phyloP scores from a whole-genome alignment of 2,797 vertebrate species.

The Acrossocheilus fasciatus region DNA sequence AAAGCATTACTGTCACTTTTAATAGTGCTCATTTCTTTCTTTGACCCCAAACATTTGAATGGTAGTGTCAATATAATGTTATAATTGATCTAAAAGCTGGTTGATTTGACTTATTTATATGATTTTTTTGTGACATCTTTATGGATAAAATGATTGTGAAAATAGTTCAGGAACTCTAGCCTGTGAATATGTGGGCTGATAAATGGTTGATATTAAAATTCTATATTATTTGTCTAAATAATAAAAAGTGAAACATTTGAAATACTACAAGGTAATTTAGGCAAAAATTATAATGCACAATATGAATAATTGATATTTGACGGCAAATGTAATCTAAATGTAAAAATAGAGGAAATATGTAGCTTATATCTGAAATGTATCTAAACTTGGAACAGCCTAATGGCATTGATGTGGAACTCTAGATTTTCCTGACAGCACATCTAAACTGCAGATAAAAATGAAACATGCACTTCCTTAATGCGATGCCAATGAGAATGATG shows the following conservation, averaged over 20 bases:
- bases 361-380: background rate
- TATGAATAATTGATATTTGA: background rate
- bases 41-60: background rate
- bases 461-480: conserved; percentile 1
- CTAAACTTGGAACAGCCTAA: background rate
- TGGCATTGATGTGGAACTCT: background rate
- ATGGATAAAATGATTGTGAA: background rate
- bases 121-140: background rate
- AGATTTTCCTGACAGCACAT: conserved; percentile 15
- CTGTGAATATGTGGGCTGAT: background rate
- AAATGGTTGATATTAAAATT: background rate
- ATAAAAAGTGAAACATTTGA: background rate
- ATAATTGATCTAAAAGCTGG: background rate
- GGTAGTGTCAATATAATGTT: background rate
- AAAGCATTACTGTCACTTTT: background rate
- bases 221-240: background rate
- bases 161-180: background rate
- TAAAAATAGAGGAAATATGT: background rate
- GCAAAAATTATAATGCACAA: background rate
- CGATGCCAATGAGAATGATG: conserved; percentile 30
- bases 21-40: background rate
- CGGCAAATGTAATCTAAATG: background rate
- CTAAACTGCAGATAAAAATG: conserved; percentile 28
- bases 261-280: background rate
- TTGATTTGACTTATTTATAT: background rate